Conservation (phyloP, 2,888 invertebrate species). For the Brachyopa scutellaris region DNA sequence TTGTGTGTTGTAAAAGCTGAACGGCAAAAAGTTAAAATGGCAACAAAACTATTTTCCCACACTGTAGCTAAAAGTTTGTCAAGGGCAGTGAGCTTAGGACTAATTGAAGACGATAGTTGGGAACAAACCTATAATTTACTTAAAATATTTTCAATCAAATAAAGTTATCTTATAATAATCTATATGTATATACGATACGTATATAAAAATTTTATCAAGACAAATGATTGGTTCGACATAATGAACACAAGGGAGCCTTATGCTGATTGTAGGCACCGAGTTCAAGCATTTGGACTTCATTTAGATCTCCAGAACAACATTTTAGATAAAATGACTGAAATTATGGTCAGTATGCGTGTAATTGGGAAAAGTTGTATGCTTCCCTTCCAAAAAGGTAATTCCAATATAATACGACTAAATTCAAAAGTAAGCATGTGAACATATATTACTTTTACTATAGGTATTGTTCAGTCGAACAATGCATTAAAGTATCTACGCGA, state of each 20-base stretch:
- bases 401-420: neutral
- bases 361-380: neutral
- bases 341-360: conserved; percentile 34
- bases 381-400: neutral
- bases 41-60: neutral
- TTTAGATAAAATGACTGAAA: neutral
- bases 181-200: too few relatives aligned
- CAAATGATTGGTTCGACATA: neutral
- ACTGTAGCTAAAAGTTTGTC: conserved; percentile 36
- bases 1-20: conserved; percentile 18
- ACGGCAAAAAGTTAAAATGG: too few relatives aligned
- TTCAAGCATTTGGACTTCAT: neutral
- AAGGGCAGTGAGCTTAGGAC: neutral
- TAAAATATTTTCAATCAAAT: neutral
- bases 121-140: neutral
- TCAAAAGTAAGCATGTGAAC: too few relatives aligned
- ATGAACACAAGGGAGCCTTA: neutral
- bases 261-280: neutral
- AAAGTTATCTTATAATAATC: neutral
- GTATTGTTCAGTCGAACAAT: conserved; percentile 49
- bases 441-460: conserved; percentile 42
- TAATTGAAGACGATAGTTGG: neutral
- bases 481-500: conserved; percentile 20
- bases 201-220: neutral
- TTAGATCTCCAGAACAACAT: neutral